These are phyloP conservation scores for Keiferia lycopersicella DNA, from an alignment of 2,888 invertebrate species.

Conservation along the genomic window DNA sequence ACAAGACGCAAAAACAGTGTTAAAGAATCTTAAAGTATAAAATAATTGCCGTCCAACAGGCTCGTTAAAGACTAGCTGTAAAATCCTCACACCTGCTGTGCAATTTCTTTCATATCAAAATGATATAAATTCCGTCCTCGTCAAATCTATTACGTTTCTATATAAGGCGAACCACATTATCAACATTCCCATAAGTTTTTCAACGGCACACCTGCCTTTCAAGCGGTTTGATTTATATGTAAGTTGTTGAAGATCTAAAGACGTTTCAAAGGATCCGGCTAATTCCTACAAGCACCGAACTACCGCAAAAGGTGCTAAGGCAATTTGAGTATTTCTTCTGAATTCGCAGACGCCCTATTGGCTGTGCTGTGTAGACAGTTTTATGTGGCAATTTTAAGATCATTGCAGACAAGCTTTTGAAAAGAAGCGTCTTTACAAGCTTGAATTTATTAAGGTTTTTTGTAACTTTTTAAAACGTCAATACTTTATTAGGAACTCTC, in stretches of 20 bases:
- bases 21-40: constrained; percentile 17
- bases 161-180: constrained; percentile 14
- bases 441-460: too few species aligned
- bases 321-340: constrained; percentile 29
- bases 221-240: constrained; percentile 25
- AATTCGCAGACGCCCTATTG: constrained; percentile 6
- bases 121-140: constrained; percentile 33
- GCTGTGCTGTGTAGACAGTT: constrained; percentile 16
- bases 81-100: constrained; percentile 15
- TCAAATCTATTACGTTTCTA: constrained; percentile 27
- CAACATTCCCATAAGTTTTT: constrained; percentile 9
- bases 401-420: neutral
- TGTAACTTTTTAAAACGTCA: too few species aligned
- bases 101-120: constrained; percentile 19
- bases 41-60: constrained; percentile 3
- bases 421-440: neutral
- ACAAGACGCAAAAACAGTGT: neutral
- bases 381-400: constrained; percentile 20
- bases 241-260: constrained; percentile 5
- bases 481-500: neutral
- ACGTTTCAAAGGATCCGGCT: constrained; percentile 30
- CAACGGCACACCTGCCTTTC: constrained; percentile 15
- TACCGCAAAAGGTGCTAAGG: constrained; percentile 34
- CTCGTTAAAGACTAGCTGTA: constrained; percentile 10
- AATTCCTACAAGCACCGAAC: constrained; percentile 29